These are phyloP conservation scores for Sylvilagus bachmani DNA, from an alignment of 2,113 vertebrate genomes.

Conservation along the genomic window DNA sequence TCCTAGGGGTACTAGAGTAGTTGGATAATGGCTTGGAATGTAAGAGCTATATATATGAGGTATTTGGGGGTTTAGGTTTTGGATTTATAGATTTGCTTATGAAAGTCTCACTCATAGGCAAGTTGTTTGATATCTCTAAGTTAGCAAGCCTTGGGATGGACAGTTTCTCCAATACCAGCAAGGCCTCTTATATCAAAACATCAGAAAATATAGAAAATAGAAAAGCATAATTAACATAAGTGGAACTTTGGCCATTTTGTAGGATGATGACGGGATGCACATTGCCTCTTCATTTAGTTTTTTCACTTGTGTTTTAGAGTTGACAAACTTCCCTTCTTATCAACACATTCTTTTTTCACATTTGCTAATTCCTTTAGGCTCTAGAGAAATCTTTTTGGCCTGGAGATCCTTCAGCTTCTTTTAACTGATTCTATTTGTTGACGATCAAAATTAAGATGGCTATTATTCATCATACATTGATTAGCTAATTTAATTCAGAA, in stretches of 20 bases:
- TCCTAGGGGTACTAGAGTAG: background rate
- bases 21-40: background rate
- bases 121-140: background rate
- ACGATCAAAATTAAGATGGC: background rate
- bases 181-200: background rate
- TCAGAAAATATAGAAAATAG: background rate
- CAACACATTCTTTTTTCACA: background rate
- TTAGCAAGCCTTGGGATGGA: background rate
- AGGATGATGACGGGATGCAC: background rate
- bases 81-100: background rate
- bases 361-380: background rate
- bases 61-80: background rate
- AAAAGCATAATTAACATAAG: background rate
- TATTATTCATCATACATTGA: background rate
- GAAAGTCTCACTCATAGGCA: background rate
- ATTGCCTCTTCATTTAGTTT: background rate
- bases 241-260: background rate
- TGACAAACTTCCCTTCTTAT: background rate
- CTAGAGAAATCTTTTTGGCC: background rate
- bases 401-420: background rate
- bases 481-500: constrained; percentile 26
- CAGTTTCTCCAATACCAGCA: background rate
- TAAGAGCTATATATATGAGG: background rate
- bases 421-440: background rate
- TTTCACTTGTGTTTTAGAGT: background rate